Evolutionary conservation across 2,888 invertebrate species (phyloP).

Genomic region (Melieria omissa): DNA sequence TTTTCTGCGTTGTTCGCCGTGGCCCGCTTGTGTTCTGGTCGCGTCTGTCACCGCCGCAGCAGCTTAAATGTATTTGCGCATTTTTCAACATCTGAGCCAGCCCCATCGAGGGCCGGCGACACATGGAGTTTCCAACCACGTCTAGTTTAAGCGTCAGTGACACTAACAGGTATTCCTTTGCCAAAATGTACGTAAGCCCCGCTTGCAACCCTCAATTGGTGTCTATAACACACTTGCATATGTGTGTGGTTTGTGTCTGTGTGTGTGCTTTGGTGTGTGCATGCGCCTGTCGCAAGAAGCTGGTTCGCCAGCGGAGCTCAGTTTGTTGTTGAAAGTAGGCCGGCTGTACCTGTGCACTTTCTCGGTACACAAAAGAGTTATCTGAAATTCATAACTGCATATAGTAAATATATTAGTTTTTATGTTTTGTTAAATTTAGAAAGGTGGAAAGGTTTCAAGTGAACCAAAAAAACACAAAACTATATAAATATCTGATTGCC

Average conservation of each 20-base stretch:
- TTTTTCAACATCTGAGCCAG: constrained; percentile 63
- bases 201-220: background rate
- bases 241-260: background rate
- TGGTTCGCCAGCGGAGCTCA: background rate
- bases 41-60: constrained; percentile 44
- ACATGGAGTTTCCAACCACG: constrained; percentile 67
- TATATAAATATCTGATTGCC: too few species aligned
- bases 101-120: constrained; percentile 67
- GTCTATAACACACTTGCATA: background rate
- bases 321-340: constrained; percentile 20
- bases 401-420: too few species aligned
- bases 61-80: constrained; percentile 67
- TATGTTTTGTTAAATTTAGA: too few species aligned
- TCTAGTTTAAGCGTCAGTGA: constrained; percentile 55
- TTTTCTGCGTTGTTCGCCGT: too few species aligned
- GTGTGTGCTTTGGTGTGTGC: background rate
- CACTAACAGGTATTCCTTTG: constrained; percentile 22
- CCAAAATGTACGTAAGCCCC: too few species aligned
- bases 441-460: too few species aligned
- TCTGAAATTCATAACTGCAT: too few species aligned
- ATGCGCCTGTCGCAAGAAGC: too few species aligned
- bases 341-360: background rate
- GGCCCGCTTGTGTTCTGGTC: too few species aligned
- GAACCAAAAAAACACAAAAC: too few species aligned
- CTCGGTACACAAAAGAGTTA: too few species aligned